These are phyloP conservation scores for Thaleichthys pacificus DNA, from an alignment of 2,797 vertebrate genomes.

Conservation along the genomic window DNA sequence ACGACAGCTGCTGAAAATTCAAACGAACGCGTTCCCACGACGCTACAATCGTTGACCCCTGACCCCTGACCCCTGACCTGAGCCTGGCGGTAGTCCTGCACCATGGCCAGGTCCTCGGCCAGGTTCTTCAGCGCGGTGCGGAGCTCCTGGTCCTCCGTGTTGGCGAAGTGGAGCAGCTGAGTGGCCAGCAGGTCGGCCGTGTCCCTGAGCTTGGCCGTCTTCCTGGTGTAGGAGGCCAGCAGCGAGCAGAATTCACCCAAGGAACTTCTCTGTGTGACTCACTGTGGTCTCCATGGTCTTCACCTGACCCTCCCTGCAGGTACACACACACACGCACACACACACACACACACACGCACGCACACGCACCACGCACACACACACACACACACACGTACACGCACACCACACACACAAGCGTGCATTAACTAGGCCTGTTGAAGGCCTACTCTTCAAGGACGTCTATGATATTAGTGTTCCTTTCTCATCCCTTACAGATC, in stretches of 20 bases:
- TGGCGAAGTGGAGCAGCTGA: constrained; percentile 66
- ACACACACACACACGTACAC: too few species aligned
- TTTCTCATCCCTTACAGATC: too few species aligned
- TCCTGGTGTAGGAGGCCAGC: constrained; percentile 68
- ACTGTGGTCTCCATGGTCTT: constrained; percentile 68
- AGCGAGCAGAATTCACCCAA: constrained; percentile 76
- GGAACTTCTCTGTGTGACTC: constrained; percentile 64
- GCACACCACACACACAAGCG: too few species aligned
- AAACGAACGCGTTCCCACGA: too few species aligned
- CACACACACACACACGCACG: background rate
- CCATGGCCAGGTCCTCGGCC: constrained; percentile 77
- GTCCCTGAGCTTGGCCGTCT: constrained; percentile 72
- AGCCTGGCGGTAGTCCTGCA: constrained; percentile 83
- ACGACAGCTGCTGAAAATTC: too few species aligned
- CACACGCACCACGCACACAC: background rate
- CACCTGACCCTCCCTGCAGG: constrained; percentile 66
- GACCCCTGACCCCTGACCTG: constrained; percentile 61
- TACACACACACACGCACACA: background rate
- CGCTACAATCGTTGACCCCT: too few species aligned
- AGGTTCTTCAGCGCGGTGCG: constrained; percentile 67
- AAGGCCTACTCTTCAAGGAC: too few species aligned
- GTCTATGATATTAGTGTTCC: too few species aligned
- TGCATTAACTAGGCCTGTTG: too few species aligned
- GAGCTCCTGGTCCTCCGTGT: constrained; percentile 63
- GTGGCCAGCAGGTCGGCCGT: constrained; percentile 72